Conservation (phyloP, 2,113 vertebrate genomes). For the Butorides virescens region DNA sequence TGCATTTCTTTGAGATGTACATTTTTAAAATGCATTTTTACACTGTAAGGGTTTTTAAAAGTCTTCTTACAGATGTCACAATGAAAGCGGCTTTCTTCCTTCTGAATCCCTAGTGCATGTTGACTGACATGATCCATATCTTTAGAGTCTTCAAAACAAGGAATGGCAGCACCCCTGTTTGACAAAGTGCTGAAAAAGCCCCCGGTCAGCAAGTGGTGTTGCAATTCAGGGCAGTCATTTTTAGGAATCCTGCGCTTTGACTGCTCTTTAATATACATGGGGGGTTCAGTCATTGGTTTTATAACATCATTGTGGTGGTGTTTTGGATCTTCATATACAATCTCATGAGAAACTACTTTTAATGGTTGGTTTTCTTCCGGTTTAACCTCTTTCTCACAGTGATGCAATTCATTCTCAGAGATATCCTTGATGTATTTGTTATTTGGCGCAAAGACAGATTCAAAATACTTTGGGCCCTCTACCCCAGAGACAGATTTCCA, state of each 20-base stretch:
- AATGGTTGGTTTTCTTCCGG: conserved; percentile 59
- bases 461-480: conserved; percentile 61
- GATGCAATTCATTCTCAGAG: conserved; percentile 64
- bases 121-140: conserved; percentile 68
- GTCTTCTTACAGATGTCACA: conserved; percentile 93
- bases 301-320: conserved; percentile 63
- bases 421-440: conserved; percentile 51
- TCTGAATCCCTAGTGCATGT: conserved; percentile 61
- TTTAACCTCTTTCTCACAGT: conserved; percentile 55
- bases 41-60: conserved; percentile 92
- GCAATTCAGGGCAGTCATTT: conserved; percentile 73
- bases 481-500: conserved; percentile 56
- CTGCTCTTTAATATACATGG: conserved; percentile 66
- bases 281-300: conserved; percentile 53
- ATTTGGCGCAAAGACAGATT: conserved; percentile 44
- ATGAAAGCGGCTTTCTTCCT: conserved; percentile 81
- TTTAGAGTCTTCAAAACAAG: conserved; percentile 72
- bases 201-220: conserved; percentile 76
- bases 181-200: conserved; percentile 69
- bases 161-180: conserved; percentile 66
- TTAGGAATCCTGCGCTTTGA: conserved; percentile 69
- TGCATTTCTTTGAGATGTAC: conserved; percentile 92
- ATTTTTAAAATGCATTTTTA: conserved; percentile 93
- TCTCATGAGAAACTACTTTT: conserved; percentile 61
- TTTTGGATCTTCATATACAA: conserved; percentile 42